Evolutionary conservation across 2,888 invertebrate species (phyloP).

Genomic region (Nymphalis c-album): DNA sequence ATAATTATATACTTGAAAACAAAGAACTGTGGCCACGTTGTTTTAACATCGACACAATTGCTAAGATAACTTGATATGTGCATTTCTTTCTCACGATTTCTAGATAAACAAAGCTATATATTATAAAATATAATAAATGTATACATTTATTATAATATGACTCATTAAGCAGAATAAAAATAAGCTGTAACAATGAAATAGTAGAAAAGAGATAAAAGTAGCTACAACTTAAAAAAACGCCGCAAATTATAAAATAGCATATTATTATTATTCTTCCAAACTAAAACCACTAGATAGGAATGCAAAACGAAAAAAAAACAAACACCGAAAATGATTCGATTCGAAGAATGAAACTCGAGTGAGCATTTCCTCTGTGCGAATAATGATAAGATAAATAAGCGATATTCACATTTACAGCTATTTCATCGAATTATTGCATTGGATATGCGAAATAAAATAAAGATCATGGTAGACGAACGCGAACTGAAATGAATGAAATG

Average conservation of each 20-base stretch:
- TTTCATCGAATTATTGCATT: slow-evolving; percentile 36
- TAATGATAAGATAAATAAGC: slow-evolving; percentile 46
- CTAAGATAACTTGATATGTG: too few relatives aligned
- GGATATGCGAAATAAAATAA: slow-evolving; percentile 20
- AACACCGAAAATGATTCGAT: slow-evolving; percentile 43
- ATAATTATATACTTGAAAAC: too few relatives aligned
- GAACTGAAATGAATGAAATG: slow-evolving; percentile 25
- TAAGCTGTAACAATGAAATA: not conserved
- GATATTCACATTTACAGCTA: slow-evolving; percentile 37
- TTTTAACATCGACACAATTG: too few relatives aligned
- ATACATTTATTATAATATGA: too few relatives aligned
- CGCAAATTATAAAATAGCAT: not conserved
- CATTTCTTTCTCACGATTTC: too few relatives aligned
- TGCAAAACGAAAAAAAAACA: slow-evolving; percentile 38
- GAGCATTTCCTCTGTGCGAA: slow-evolving; percentile 46
- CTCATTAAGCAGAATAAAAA: not conserved
- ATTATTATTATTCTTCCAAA: slow-evolving; percentile 12
- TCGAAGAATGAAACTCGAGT: slow-evolving; percentile 49
- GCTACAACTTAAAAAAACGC: not conserved
- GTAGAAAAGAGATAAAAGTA: not conserved
- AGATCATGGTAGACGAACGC: slow-evolving; percentile 18
- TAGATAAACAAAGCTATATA: too few relatives aligned
- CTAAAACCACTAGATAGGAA: slow-evolving; percentile 16
- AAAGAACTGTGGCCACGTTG: too few relatives aligned
- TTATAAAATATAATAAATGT: too few relatives aligned